Conservation (phyloP, 2,113 vertebrate species). For the Tragelaphus strepsiceros region DNA sequence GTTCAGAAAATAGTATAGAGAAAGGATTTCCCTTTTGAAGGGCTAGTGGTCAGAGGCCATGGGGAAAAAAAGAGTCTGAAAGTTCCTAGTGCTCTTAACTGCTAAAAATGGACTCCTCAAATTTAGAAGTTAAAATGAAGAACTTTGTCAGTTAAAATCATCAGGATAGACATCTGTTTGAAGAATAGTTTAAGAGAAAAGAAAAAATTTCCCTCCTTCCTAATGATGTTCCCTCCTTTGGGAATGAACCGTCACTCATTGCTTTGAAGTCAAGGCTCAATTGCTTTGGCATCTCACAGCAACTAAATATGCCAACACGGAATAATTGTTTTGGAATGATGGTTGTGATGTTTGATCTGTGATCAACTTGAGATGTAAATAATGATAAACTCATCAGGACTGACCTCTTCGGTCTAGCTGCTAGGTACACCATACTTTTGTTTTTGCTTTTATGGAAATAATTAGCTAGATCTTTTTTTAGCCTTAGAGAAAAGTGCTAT, state of each 20-base stretch:
- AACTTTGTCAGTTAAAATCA: not conserved
- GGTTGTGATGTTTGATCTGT: not conserved
- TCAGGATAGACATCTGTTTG: not conserved
- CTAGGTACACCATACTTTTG: not conserved
- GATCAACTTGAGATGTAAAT: not conserved
- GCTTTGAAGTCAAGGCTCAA: not conserved
- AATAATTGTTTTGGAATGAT: not conserved
- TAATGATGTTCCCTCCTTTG: constrained; percentile 8
- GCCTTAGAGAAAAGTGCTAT: not conserved
- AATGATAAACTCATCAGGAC: not conserved
- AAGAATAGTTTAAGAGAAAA: not conserved
- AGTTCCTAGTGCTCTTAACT: constrained; percentile 73
- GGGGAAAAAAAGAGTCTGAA: constrained; percentile 82
- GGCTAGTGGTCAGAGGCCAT: constrained; percentile 86
- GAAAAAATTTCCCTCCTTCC: not conserved
- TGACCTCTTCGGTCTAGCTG: not conserved
- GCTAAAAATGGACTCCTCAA: not conserved
- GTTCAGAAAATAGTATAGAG: constrained; percentile 89
- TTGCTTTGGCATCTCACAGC: not conserved
- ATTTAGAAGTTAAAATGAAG: not conserved
- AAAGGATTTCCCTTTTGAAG: constrained; percentile 90
- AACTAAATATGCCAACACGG: not conserved
- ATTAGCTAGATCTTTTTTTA: not conserved
- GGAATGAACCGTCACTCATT: not conserved
- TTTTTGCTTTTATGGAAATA: not conserved